Conservation (phyloP, 2,888 invertebrate species). For the Pycnomerus fuliginosus region DNA sequence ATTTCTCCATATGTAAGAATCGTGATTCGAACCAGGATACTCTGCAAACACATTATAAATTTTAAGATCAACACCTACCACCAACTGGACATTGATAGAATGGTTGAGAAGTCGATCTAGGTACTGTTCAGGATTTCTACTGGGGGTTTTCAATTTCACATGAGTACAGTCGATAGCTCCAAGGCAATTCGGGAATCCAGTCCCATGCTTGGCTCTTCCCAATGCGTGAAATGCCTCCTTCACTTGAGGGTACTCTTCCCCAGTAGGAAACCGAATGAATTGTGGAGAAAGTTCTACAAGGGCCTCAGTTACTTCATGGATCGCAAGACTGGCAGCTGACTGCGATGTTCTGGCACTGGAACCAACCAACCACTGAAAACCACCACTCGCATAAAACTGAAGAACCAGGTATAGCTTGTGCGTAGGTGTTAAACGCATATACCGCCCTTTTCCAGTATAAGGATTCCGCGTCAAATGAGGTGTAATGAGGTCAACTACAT, state of each 20-base stretch:
- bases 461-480: conserved; percentile 7
- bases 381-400: too few species aligned
- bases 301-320: conserved; percentile 7
- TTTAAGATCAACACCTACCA: conserved; percentile 9
- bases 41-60: too few species aligned
- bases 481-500: conserved; percentile 2
- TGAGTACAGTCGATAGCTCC: conserved; percentile 17
- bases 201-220: neutral
- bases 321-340: conserved; percentile 1
- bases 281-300: conserved; percentile 3
- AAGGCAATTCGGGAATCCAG: conserved; percentile 16
- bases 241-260: conserved; percentile 11
- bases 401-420: too few species aligned
- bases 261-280: conserved; percentile 1
- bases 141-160: conserved; percentile 7
- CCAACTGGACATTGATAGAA: conserved; percentile 15
- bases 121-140: conserved; percentile 8
- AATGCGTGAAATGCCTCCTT: too few species aligned
- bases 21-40: too few species aligned
- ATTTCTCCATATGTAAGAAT: conserved; percentile 19
- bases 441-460: too few species aligned
- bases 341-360: conserved; percentile 13
- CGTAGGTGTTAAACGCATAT: too few species aligned
- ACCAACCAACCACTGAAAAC: too few species aligned
- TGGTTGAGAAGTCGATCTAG: conserved; percentile 7